phyloP scores from a whole-genome alignment of 2,888 invertebrate species.

The Drosophila paramelanica region DNA sequence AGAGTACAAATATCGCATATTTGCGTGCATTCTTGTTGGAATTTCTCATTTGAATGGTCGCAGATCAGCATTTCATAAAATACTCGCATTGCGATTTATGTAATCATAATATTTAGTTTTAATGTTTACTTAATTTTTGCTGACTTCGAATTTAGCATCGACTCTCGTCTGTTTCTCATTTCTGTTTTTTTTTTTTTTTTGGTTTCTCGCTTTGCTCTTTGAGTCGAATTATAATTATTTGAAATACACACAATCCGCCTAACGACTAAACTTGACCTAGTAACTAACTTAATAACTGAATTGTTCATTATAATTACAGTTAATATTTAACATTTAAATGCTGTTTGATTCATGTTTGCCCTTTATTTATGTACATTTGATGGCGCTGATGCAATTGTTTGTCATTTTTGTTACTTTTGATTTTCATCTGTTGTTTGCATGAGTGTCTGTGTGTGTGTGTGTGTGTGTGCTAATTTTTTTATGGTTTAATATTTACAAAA shows the following conservation, averaged over 20 bases:
- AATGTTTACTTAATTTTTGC: slow-evolving; percentile 10
- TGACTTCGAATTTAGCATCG: slow-evolving; percentile 17
- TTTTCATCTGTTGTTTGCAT: slow-evolving; percentile 7
- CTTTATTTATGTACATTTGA: slow-evolving; percentile 70
- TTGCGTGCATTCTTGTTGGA: neutral
- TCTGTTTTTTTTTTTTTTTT: neutral
- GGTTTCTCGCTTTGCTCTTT: slow-evolving; percentile 22
- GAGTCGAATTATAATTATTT: slow-evolving; percentile 30
- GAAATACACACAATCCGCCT: slow-evolving; percentile 31
- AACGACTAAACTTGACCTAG: slow-evolving; percentile 35
- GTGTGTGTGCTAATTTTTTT: slow-evolving; percentile 11
- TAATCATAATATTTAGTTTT: slow-evolving; percentile 8
- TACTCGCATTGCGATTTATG: neutral
- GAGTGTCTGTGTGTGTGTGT: slow-evolving; percentile 18
- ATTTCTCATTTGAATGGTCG: slow-evolving; percentile 1
- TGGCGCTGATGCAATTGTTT: slow-evolving; percentile 43
- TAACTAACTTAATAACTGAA: slow-evolving; percentile 44
- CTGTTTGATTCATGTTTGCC: slow-evolving; percentile 76
- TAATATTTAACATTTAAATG: slow-evolving; percentile 74
- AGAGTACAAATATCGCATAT: neutral
- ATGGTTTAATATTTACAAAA: slow-evolving; percentile 49
- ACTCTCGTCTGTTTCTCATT: slow-evolving; percentile 7
- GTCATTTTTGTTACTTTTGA: slow-evolving; percentile 17
- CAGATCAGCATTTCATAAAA: neutral
- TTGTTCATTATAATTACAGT: slow-evolving; percentile 58